Conservation (phyloP, 2,888 invertebrate genomes). For the Drosophila lutescens region DNA sequence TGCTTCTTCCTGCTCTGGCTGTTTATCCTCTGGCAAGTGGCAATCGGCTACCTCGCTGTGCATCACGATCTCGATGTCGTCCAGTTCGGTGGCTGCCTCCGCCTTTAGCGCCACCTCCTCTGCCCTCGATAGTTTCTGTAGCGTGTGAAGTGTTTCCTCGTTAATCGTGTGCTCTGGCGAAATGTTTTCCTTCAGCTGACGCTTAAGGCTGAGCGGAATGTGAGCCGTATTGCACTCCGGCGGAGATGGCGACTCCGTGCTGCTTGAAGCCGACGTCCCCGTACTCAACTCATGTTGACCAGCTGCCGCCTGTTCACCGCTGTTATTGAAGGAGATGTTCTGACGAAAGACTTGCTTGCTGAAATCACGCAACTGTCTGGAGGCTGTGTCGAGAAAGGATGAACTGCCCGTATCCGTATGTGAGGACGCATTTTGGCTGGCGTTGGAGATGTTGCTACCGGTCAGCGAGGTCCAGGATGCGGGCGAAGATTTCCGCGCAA, state of each 20-base stretch:
- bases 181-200: slow-evolving; percentile 87
- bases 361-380: slow-evolving; percentile 82
- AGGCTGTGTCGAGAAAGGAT: slow-evolving; percentile 82
- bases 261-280: slow-evolving; percentile 37
- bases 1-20: slow-evolving; percentile 50
- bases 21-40: slow-evolving; percentile 48
- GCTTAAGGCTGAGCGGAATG: slow-evolving; percentile 86
- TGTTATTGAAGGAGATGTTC: slow-evolving; percentile 78
- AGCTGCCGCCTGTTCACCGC: slow-evolving; percentile 56
- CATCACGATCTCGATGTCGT: slow-evolving; percentile 72
- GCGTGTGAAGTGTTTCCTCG: slow-evolving; percentile 76
- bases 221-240: slow-evolving; percentile 83
- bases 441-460: slow-evolving; percentile 36
- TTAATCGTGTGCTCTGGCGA: slow-evolving; percentile 87
- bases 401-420: slow-evolving; percentile 47
- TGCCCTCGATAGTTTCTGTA: slow-evolving; percentile 75
- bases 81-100: slow-evolving; percentile 56
- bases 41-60: slow-evolving; percentile 66
- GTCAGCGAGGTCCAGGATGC: slow-evolving; percentile 31
- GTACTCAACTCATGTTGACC: slow-evolving; percentile 44
- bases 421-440: slow-evolving; percentile 18
- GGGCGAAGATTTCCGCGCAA: slow-evolving; percentile 20
- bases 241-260: slow-evolving; percentile 48
- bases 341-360: slow-evolving; percentile 83
- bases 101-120: slow-evolving; percentile 57